Conservation (phyloP, 2,888 invertebrate genomes). For the Dicycla oo region DNA sequence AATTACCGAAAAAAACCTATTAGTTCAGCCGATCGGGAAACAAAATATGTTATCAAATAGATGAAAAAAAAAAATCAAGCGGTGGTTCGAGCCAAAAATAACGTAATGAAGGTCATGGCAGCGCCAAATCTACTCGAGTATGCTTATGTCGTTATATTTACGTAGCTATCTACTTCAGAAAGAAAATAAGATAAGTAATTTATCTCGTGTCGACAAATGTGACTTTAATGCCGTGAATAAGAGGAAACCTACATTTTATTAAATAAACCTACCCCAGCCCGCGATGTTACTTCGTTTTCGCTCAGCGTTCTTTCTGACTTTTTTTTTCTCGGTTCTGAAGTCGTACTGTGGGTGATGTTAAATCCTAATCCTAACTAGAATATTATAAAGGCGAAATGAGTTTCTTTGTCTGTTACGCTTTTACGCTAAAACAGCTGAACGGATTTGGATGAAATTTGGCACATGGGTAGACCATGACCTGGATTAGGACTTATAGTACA, state of each 20-base stretch:
- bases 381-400: no score
- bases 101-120: constrained; percentile 12
- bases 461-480: no score
- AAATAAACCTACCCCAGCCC: no score
- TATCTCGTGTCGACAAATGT: neutral
- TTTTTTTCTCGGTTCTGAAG: no score
- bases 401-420: no score
- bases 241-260: neutral
- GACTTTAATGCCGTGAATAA: neutral
- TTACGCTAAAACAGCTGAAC: no score
- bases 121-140: neutral
- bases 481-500: no score
- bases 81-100: constrained; percentile 23
- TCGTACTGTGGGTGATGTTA: no score
- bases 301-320: no score
- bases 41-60: constrained; percentile 1
- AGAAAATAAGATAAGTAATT: neutral
- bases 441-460: no score
- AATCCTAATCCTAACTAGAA: no score
- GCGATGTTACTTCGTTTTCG: no score
- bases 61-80: constrained; percentile 11
- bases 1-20: neutral
- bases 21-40: neutral
- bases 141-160: neutral
- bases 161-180: neutral